These are phyloP conservation scores for Aldrovandia affinis DNA, from an alignment of 2,797 vertebrate species.

Conservation along the genomic window DNA sequence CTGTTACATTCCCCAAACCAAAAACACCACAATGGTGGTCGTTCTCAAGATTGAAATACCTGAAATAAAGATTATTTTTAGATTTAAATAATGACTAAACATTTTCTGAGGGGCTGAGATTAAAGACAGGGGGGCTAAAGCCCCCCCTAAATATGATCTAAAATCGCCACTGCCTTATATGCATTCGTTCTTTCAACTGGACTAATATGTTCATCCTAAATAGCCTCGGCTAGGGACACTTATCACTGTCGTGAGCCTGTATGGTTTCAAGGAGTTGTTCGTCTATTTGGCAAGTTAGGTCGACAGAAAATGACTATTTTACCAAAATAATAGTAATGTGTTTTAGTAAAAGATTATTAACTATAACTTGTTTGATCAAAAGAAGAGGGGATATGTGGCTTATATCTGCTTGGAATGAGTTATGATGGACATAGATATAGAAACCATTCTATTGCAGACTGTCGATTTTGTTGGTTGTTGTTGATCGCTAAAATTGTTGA, in stretches of 20 bases:
- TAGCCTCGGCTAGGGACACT: not conserved
- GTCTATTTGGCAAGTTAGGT: not conserved
- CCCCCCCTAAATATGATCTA: too few relatives aligned
- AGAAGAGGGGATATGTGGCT: not conserved
- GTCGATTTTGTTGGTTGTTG: not conserved
- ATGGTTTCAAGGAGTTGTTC: not conserved
- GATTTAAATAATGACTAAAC: too few relatives aligned
- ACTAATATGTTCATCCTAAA: not conserved
- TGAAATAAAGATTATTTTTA: too few relatives aligned
- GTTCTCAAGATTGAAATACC: too few relatives aligned
- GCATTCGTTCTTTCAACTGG: not conserved
- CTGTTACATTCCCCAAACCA: too few relatives aligned
- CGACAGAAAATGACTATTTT: not conserved
- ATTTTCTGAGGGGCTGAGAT: too few relatives aligned
- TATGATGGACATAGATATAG: too few relatives aligned
- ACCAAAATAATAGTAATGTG: not conserved
- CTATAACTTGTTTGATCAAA: not conserved
- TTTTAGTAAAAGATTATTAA: not conserved
- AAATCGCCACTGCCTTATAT: too few relatives aligned
- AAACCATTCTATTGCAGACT: too few relatives aligned
- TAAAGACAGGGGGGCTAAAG: too few relatives aligned
- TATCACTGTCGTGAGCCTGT: not conserved
- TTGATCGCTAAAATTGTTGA: not conserved
- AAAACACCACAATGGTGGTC: too few relatives aligned
- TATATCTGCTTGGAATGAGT: not conserved